A percentile compares a stretch with the other conserved stretches of the same genome.
phyloP scores from a whole-genome alignment of 2,888 invertebrate species.

The Caenorhabditis doughertyi region DNA sequence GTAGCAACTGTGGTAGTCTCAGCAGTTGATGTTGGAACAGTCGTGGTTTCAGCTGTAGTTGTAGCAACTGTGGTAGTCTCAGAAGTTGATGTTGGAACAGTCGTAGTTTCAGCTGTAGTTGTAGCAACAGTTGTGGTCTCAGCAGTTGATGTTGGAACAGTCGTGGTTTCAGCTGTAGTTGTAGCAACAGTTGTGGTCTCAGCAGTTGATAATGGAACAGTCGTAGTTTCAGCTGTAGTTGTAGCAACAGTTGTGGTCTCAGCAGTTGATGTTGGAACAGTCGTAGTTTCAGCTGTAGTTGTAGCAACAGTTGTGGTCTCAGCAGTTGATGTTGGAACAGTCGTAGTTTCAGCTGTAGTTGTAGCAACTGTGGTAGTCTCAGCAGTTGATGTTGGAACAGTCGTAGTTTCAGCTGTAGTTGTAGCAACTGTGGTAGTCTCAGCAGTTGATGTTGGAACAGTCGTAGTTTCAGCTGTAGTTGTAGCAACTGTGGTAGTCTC shows the following conservation, averaged over 20 bases:
- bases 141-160: background rate
- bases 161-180: background rate
- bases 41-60: background rate
- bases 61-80: background rate
- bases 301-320: background rate
- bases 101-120: background rate
- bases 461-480: background rate
- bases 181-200: background rate
- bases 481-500: background rate
- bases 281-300: background rate
- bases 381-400: too few species aligned
- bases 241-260: background rate
- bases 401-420: background rate
- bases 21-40: background rate
- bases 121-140: background rate
- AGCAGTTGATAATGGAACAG: background rate
- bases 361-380: background rate
- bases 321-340: background rate
- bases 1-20: too few species aligned
- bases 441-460: background rate
- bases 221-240: background rate
- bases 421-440: background rate
- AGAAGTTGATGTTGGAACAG: background rate
- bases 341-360: background rate
- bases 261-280: background rate